Percentiles rank a stretch among this genome's conserved stretches.
Conservation (phyloP, 2,888 invertebrate species). For the Leptodirus hochenwartii region DNA sequence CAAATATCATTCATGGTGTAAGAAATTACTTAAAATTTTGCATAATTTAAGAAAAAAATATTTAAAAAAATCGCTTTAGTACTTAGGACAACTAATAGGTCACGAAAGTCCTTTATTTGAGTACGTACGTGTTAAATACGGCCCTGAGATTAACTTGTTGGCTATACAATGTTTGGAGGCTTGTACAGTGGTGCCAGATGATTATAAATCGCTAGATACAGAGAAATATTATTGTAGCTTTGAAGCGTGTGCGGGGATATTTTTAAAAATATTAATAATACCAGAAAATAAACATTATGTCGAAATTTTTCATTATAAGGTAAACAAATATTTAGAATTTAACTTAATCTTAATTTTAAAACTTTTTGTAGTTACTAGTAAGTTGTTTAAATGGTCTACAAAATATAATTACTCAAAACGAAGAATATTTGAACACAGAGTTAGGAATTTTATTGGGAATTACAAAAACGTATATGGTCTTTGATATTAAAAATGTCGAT, state of each 20-base stretch:
- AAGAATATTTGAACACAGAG: constrained; percentile 20
- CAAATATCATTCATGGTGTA: constrained; percentile 14
- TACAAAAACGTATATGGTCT: constrained; percentile 35
- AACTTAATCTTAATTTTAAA: too few relatives aligned
- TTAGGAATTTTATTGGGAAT: constrained; percentile 38
- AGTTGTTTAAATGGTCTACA: constrained; percentile 23
- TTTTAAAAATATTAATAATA: constrained; percentile 27
- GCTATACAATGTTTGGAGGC: constrained; percentile 23
- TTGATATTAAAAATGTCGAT: constrained; percentile 28
- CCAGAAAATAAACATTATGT: constrained; percentile 25
- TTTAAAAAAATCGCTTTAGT: not conserved
- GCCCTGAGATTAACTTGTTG: constrained; percentile 15
- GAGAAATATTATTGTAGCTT: constrained; percentile 12
- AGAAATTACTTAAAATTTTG: not conserved
- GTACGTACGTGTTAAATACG: not conserved
- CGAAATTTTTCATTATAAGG: constrained; percentile 33
- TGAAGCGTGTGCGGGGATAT: constrained; percentile 25
- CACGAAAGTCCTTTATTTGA: too few relatives aligned
- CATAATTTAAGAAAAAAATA: constrained; percentile 1
- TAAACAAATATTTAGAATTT: constrained; percentile 17
- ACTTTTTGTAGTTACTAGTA: constrained; percentile 31
- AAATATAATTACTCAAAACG: constrained; percentile 20
- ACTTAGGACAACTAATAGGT: too few relatives aligned
- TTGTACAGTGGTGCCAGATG: constrained; percentile 15
- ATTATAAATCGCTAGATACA: constrained; percentile 9